Evolutionary conservation across 2,113 vertebrate genomes (phyloP).

Genomic region (Chloroceryle aenea): DNA sequence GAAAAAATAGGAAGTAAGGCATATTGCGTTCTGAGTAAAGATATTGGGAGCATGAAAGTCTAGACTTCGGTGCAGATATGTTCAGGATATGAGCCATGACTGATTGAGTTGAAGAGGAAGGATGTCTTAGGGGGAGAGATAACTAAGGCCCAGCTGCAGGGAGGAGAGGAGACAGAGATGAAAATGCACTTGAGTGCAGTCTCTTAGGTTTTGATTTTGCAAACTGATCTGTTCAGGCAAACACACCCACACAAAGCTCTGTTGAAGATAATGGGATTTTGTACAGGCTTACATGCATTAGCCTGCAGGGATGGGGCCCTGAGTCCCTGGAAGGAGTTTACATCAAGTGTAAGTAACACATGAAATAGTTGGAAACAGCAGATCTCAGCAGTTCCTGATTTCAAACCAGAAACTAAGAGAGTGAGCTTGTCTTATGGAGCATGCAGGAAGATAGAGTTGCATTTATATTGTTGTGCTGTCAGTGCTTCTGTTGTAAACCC

Average conservation of each 20-base stretch:
- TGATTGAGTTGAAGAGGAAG: background rate
- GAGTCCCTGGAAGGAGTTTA: background rate
- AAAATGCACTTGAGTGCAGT: conserved; percentile 1
- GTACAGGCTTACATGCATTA: background rate
- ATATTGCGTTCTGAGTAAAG: background rate
- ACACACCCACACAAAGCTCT: background rate
- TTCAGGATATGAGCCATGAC: background rate
- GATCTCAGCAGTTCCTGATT: background rate
- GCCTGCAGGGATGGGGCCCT: background rate
- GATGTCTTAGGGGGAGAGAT: background rate
- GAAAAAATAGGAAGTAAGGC: background rate
- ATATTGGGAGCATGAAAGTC: background rate
- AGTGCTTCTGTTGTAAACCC: background rate
- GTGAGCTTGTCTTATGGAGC: background rate
- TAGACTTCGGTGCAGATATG: background rate
- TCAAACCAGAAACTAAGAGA: background rate
- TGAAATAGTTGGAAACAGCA: background rate
- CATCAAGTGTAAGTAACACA: background rate
- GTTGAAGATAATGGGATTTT: background rate
- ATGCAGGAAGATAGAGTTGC: background rate
- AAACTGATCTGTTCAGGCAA: conserved; percentile 12
- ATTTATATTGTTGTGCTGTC: background rate
- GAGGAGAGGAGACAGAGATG: background rate
- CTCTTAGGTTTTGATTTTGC: background rate
- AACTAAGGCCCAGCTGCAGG: background rate